These are phyloP conservation scores for Platycheirus rosarum DNA, from an alignment of 2,888 invertebrate species.

Conservation along the genomic window DNA sequence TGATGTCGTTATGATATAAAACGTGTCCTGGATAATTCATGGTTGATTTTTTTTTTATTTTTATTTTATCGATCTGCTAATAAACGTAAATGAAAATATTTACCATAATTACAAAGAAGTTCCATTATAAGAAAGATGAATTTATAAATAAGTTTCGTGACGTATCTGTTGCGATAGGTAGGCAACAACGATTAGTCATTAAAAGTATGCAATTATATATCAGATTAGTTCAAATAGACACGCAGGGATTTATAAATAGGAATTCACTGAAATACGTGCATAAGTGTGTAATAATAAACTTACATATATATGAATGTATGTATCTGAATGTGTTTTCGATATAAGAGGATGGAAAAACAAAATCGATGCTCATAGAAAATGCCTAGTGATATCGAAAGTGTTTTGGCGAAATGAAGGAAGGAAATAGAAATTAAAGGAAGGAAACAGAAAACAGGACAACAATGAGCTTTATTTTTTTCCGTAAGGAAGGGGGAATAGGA, in stretches of 20 bases:
- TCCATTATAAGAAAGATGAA: background rate
- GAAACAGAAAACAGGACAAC: no score
- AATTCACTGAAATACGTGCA: background rate
- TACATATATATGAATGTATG: no score
- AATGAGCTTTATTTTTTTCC: no score
- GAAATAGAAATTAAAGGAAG: no score
- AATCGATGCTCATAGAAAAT: no score
- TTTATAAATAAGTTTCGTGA: constrained; percentile 8
- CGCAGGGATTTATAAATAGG: constrained; percentile 9
- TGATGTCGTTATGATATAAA: background rate
- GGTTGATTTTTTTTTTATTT: background rate
- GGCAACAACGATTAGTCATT: constrained; percentile 8
- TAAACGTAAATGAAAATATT: background rate
- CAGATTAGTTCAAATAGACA: constrained; percentile 17
- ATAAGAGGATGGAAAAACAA: no score
- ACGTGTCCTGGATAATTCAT: background rate
- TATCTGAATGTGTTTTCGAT: no score
- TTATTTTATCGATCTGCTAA: background rate
- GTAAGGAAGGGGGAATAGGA: no score
- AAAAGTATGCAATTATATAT: constrained; percentile 15
- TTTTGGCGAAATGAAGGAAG: no score
- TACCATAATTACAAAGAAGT: no score
- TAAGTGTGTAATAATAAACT: no score
- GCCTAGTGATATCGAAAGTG: no score
- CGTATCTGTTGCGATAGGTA: constrained; percentile 25